These are phyloP conservation scores for Theropithecus gelada DNA, from an alignment of 2,113 vertebrate species.

Conservation along the genomic window DNA sequence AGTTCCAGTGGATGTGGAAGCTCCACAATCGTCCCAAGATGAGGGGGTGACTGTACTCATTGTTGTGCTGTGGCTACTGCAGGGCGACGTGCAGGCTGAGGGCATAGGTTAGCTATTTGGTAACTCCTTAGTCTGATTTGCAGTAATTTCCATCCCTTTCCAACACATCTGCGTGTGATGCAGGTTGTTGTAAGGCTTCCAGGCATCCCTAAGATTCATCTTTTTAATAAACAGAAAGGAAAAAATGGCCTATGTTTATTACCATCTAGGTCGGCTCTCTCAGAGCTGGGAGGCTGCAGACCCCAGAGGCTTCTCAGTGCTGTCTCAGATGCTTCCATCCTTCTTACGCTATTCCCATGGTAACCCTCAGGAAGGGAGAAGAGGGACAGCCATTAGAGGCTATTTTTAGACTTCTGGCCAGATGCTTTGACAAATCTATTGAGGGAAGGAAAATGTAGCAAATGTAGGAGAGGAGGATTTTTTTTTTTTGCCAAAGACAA, in stretches of 20 bases:
- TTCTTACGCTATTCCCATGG: constrained; percentile 63
- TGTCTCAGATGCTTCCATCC: not conserved
- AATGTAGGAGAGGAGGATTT: not conserved
- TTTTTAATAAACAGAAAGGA: not conserved
- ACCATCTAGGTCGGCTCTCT: not conserved
- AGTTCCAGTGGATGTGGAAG: not conserved
- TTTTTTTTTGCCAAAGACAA: not conserved
- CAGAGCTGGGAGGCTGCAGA: not conserved
- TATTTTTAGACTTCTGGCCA: constrained; percentile 70
- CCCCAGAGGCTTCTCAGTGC: not conserved
- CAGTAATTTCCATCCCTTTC: not conserved
- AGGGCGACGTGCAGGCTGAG: not conserved
- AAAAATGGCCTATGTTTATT: not conserved
- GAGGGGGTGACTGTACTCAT: not conserved
- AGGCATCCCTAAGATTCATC: not conserved
- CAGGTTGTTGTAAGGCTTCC: not conserved
- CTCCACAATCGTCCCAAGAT: not conserved
- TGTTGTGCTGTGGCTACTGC: not conserved
- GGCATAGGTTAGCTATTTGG: rapidly evolving
- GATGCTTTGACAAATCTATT: constrained; percentile 69
- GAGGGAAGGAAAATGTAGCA: constrained; percentile 40
- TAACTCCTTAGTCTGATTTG: not conserved
- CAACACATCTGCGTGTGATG: not conserved
- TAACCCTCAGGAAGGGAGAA: constrained; percentile 51
- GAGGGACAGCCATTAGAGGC: constrained; percentile 3